A percentile compares a stretch with the other conserved stretches of the same genome.
Conservation (phyloP, 2,888 invertebrate genomes). For the Cremastinae sp. region DNA sequence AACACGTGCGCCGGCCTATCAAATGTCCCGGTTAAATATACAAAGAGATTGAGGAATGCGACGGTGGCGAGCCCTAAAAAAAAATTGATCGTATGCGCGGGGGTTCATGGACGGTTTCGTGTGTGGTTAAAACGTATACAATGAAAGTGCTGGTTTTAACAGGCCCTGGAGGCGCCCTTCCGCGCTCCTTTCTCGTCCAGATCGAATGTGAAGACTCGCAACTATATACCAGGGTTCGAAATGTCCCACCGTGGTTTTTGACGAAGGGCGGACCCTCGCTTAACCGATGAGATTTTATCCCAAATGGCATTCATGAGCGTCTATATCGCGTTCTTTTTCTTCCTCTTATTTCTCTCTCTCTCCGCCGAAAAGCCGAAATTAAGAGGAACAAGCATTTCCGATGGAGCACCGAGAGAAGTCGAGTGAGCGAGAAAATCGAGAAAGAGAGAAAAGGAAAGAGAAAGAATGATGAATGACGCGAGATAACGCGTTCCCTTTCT, state of each 20-base stretch:
- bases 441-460: constrained; percentile 4
- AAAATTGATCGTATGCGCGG: constrained; percentile 52
- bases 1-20: constrained; percentile 47
- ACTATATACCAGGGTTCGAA: constrained; percentile 59
- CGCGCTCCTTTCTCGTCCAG: constrained; percentile 56
- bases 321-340: constrained; percentile 54
- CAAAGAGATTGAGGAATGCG: constrained; percentile 32
- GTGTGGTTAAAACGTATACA: constrained; percentile 23
- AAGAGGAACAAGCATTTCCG: constrained; percentile 36
- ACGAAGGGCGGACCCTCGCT: constrained; percentile 60
- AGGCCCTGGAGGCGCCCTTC: constrained; percentile 54
- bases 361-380: constrained; percentile 3
- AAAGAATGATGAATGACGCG: constrained; percentile 61
- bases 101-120: neutral
- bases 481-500: constrained; percentile 64
- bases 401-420: constrained; percentile 17
- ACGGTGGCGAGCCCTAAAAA: constrained; percentile 9
- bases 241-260: constrained; percentile 65
- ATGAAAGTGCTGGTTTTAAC: constrained; percentile 53
- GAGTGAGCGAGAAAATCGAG: constrained; percentile 48
- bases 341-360: constrained; percentile 9
- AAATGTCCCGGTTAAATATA: constrained; percentile 32
- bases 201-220: constrained; percentile 38
- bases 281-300: constrained; percentile 76
- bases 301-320: constrained; percentile 76